A percentile compares a stretch with the other conserved stretches of the same genome.
These are phyloP conservation scores for Scaeva pyrastri DNA, from an alignment of 2,888 invertebrate species.

Conservation along the genomic window DNA sequence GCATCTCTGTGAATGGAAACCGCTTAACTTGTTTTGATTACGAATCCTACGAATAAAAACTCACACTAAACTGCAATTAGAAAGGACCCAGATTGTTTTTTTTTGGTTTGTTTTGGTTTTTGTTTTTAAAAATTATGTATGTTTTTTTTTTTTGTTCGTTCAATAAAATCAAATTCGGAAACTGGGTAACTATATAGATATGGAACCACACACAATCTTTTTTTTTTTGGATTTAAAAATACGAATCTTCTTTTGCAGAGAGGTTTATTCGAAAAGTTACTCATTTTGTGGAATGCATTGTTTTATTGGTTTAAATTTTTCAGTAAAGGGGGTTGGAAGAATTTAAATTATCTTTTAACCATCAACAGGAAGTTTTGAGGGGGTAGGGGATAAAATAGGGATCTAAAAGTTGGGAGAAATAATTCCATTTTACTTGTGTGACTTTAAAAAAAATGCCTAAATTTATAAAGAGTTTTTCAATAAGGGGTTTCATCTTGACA, in stretches of 20 bases:
- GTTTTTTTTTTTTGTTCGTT: slow-evolving; percentile 7
- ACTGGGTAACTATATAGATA: slow-evolving; percentile 4
- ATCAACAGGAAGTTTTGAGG: too few relatives aligned
- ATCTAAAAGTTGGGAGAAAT: too few relatives aligned
- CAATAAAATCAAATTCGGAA: slow-evolving; percentile 27
- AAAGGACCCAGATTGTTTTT: slow-evolving; percentile 54
- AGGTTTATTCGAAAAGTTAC: slow-evolving; percentile 56
- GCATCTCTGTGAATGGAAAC: slow-evolving; percentile 71
- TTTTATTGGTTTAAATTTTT: not conserved
- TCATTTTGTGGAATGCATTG: not conserved
- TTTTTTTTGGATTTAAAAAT: slow-evolving; percentile 7
- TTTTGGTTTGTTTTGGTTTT: slow-evolving; percentile 13
- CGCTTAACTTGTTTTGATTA: slow-evolving; percentile 63
- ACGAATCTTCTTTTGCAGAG: not conserved
- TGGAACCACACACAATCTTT: slow-evolving; percentile 11
- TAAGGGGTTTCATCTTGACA: too few relatives aligned
- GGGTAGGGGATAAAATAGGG: too few relatives aligned
- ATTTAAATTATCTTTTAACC: too few relatives aligned
- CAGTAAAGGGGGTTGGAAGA: too few relatives aligned
- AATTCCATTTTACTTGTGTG: too few relatives aligned
- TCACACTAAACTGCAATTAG: slow-evolving; percentile 70
- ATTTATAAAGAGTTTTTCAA: too few relatives aligned
- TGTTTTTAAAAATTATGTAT: slow-evolving; percentile 15
- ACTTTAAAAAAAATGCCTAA: too few relatives aligned
- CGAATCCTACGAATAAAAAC: slow-evolving; percentile 71